phyloP scores from a whole-genome alignment of 2,113 vertebrate genomes.

The Ailurus styani region DNA sequence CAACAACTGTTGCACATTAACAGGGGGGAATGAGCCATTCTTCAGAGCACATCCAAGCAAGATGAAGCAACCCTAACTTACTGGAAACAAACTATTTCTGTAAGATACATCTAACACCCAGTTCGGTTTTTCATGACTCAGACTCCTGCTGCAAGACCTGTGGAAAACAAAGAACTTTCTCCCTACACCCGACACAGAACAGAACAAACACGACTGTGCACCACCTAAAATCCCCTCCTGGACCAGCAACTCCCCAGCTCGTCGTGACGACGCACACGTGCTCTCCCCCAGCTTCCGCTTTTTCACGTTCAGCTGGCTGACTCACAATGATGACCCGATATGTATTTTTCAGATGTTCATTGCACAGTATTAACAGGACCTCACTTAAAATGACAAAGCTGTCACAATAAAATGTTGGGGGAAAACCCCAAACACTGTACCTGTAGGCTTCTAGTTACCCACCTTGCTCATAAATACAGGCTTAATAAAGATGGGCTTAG shows the following conservation, averaged over 20 bases:
- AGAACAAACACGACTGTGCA: not conserved
- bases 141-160: not conserved
- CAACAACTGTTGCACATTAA: constrained; percentile 22
- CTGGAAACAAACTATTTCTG: constrained; percentile 33
- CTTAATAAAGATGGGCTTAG: not conserved
- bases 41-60: not conserved
- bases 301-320: not conserved
- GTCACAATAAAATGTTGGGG: not conserved
- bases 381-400: not conserved
- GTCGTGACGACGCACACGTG: not conserved
- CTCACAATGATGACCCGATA: not conserved
- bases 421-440: not conserved
- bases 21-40: not conserved
- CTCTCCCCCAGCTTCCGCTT: too few species aligned
- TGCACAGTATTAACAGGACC: not conserved
- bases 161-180: not conserved
- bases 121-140: not conserved
- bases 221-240: not conserved
- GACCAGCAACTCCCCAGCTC: not conserved
- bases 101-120: not conserved
- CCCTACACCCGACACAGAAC: not conserved
- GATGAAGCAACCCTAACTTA: constrained; percentile 38
- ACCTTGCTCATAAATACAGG: not conserved
- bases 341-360: too few species aligned
- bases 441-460: not conserved